Base-by-base conservation (phyloP, 2,888 invertebrate species). In the Sinhomidia bicolor region DNA sequence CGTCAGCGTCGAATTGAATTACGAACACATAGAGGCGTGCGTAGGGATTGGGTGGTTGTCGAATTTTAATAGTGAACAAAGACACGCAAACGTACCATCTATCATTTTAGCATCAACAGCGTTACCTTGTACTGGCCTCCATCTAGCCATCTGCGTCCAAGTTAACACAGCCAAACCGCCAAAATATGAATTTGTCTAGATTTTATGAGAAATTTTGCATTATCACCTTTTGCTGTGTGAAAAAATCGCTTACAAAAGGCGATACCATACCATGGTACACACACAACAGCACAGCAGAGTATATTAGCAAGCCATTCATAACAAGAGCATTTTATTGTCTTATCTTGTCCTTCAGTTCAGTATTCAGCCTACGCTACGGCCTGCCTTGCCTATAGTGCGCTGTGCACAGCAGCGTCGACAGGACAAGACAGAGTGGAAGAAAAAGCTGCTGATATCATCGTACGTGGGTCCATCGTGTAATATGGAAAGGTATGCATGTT, bases 161-260 rank as follows among this genome's bases (percentile, higher is more conserved):
- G 4, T 41, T 36, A 17, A 10, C 29, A 1, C 71, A 9, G 12
- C 71, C 17, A 0, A 12, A 2, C 36, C 57, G 80, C 62, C n/a
- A 44, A 2, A 29, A 5, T 32, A 44, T n/a, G 10, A 81, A n/a
- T 36, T 57, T 23, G 65, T 0, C 26, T 26, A 81, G 65, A 71
- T 82, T 51, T 82, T 23, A 7, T 17, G 17, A 54, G 68, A 82
- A 82, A 44, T 71, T 71, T 82, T 82, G 82, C 82, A 68, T 54
- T 71, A 82, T 82, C 82, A 82, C 82, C 82, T 51, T n/a, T n/a
- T n/a, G n/a, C n/a, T n/a, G n/a, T n/a, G n/a, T n/a, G n/a, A n/a
- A n/a, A n/a, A n/a, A n/a, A n/a, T n/a, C n/a, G n/a, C n/a, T n/a
- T n/a, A n/a, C n/a, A n/a, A n/a, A n/a, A n/a, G n/a, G n/a, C n/a